Evolutionary conservation across 2,797 vertebrate genomes (phyloP), one percentile per base, ranked within the genome.

Genomic region (Cuniculus paca): DNA sequence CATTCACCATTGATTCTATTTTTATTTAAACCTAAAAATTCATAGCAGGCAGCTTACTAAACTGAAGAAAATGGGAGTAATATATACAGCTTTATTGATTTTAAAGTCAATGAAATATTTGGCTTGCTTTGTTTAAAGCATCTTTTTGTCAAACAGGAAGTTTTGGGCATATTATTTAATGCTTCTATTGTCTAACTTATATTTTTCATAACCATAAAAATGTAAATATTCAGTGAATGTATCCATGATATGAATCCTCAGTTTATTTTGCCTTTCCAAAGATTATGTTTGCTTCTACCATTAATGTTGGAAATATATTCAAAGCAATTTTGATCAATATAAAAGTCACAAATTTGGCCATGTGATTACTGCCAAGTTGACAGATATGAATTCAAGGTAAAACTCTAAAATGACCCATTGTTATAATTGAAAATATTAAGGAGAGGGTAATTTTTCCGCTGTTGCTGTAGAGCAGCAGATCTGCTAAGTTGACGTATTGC

Each of bases 11-110:
- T 85, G 28, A 50, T 45, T 95, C n/a, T 39, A 63, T 63, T 87
- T 56, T n/a, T 34, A 20, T 81, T 80, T 92, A 90, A 52, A 83
- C n/a, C 45, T 91, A 24, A 91, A 95, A 94, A 82, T 16, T 81
- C 5, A 1, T 31, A 58, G 50, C 42, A 63, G 85, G 26, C 54
- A 82, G 19, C 2, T 77, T 31, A 81, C 34, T 82, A 95, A 91
- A 26, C 5, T 45, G 54, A 94, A 83, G 50, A 72, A 92, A n/a
- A 75, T n/a, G 12, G 42, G 88, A 24, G 60, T 20, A 82, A n/a
- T 50, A 11, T 58, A 14, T 65, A 58, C 14, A 74, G 31, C 5
- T 48, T 89, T 70, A 89, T 20, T 77, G 94, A 72, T 75, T 96
- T 95, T 72, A 72, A 77, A 94, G 85, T 95, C 52, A 42, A 39